Evolutionary conservation across 2,797 vertebrate genomes (phyloP).

Genomic region (Smutsia gigantea): DNA sequence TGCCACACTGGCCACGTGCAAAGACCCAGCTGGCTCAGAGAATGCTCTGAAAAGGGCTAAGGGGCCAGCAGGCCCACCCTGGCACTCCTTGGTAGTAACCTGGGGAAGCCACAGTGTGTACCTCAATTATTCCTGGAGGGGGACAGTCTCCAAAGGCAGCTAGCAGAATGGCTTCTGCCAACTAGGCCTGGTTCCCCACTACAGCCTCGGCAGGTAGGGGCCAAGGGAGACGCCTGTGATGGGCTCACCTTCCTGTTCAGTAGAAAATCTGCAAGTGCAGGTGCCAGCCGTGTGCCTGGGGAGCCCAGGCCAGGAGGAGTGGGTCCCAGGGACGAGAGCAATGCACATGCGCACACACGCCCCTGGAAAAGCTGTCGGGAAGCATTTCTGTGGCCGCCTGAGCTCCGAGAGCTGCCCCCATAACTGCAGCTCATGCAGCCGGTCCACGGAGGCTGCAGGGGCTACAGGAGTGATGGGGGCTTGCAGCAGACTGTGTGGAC

Average conservation of each 20-base stretch:
- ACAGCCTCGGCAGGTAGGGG: neutral
- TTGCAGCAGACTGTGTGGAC: neutral
- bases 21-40: neutral
- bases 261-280: neutral
- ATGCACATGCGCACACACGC: too few species aligned
- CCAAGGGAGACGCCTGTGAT: accelerated
- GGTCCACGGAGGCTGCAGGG: accelerated
- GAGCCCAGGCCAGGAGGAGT: neutral
- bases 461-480: neutral
- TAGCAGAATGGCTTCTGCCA: neutral
- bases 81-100: neutral
- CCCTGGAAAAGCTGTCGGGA: neutral
- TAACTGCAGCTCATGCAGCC: neutral
- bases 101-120: neutral
- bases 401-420: accelerated
- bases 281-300: too few species aligned
- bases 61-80: accelerated
- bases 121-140: neutral
- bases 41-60: neutral
- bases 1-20: accelerated
- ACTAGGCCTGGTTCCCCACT: neutral
- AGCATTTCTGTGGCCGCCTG: neutral
- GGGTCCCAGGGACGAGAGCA: neutral
- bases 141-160: neutral
- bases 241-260: too few species aligned